Percentiles rank a stretch among this genome's conserved stretches.
These are phyloP conservation scores for Nothocercus nigrocapillus DNA, from an alignment of 2,113 vertebrate species.

Conservation along the genomic window DNA sequence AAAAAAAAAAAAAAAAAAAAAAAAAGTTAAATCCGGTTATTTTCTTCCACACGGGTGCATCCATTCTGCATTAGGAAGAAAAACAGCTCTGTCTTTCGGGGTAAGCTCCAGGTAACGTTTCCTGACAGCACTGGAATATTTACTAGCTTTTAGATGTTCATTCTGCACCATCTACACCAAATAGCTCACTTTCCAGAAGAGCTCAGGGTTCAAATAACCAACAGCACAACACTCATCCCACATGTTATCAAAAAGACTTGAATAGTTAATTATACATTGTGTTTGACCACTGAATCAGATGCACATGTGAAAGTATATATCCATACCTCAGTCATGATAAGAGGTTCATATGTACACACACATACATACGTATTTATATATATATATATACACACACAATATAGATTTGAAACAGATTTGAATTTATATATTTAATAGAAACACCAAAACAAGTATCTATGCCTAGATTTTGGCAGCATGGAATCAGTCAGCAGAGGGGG, in stretches of 20 bases:
- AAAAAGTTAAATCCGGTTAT: neutral
- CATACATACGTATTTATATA: neutral
- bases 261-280: neutral
- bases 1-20: neutral
- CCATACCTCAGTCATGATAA: neutral
- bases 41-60: neutral
- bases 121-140: neutral
- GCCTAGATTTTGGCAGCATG: neutral
- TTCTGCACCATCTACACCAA: neutral
- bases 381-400: neutral
- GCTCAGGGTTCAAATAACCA: neutral
- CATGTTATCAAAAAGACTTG: accelerated
- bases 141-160: neutral
- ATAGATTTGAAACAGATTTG: neutral
- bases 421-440: neutral
- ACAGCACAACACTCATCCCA: neutral
- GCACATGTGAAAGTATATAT: neutral
- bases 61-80: neutral
- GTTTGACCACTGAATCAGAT: neutral
- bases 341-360: neutral
- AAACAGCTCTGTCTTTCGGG: neutral
- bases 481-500: neutral
- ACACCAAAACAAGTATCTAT: neutral
- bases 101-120: neutral
- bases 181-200: neutral